Conservation (phyloP, 1,140 invertebrate species). For the Drosophila murphyi region DNA sequence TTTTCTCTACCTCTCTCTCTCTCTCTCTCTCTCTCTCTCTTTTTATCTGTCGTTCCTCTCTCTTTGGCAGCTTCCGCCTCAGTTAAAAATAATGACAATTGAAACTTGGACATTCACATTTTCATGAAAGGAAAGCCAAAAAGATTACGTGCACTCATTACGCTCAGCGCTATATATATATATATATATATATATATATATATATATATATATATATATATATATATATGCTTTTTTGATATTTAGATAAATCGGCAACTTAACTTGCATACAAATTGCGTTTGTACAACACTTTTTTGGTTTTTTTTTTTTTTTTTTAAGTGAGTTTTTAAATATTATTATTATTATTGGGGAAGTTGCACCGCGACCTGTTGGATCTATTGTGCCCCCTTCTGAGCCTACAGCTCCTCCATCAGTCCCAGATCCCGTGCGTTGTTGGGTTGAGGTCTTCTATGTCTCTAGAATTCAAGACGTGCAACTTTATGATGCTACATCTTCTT, state of each 20-base stretch:
- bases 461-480: no score
- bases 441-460: no score
- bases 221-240: background rate
- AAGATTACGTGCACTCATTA: slow-evolving; percentile 54
- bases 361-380: no score
- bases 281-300: no score
- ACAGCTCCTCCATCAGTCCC: no score
- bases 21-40: background rate
- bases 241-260: no score
- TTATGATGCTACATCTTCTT: no score
- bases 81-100: slow-evolving; percentile 80
- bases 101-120: slow-evolving; percentile 59
- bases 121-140: slow-evolving; percentile 48
- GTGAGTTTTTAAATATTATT: no score
- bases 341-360: no score
- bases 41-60: background rate
- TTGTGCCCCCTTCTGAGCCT: no score
- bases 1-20: background rate
- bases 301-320: no score
- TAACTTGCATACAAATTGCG: background rate
- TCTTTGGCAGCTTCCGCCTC: slow-evolving; percentile 66
- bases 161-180: background rate
- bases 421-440: no score
- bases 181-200: background rate
- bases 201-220: background rate